These are phyloP conservation scores for Brachionus calyciflorus DNA, from an alignment of 1,140 invertebrate species.

Conservation along the genomic window DNA sequence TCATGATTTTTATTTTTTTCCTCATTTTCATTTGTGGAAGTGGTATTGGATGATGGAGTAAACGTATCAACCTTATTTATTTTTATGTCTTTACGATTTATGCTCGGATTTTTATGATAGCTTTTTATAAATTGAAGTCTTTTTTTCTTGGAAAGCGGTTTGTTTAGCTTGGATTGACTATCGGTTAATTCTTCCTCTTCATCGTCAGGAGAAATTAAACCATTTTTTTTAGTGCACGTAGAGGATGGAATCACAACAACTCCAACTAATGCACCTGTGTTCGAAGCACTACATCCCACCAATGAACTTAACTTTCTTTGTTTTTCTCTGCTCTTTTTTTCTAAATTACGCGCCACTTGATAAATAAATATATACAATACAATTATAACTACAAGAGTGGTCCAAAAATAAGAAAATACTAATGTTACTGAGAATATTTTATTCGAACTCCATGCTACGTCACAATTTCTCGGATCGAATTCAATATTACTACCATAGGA, in stretches of 20 bases:
- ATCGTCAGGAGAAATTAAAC: neutral
- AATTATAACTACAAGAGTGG: constrained; percentile 84
- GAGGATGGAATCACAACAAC: constrained; percentile 4
- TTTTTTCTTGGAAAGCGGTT: neutral
- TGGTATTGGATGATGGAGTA: neutral
- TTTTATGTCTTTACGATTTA: neutral
- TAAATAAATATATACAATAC: constrained; percentile 59
- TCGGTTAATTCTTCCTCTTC: neutral
- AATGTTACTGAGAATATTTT: constrained; percentile 90
- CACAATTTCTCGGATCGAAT: constrained; percentile 82
- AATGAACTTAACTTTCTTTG: constrained; percentile 32
- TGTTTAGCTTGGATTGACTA: neutral
- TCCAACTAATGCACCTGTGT: constrained; percentile 33
- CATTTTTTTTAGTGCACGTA: neutral
- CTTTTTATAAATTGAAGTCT: constrained; percentile 13
- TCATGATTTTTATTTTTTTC: neutral
- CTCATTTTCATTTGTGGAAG: neutral
- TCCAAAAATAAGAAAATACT: constrained; percentile 94
- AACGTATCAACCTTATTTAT: neutral
- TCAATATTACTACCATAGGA: constrained; percentile 88
- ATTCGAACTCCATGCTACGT: constrained; percentile 92
- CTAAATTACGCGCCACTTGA: constrained; percentile 37
- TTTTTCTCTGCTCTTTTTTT: constrained; percentile 32
- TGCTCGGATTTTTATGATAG: neutral
- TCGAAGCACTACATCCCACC: constrained; percentile 28